Percentiles rank a stretch among this genome's conserved stretches.
These are phyloP conservation scores for Zonitis immaculata DNA, from an alignment of 2,888 invertebrate species.

Conservation along the genomic window DNA sequence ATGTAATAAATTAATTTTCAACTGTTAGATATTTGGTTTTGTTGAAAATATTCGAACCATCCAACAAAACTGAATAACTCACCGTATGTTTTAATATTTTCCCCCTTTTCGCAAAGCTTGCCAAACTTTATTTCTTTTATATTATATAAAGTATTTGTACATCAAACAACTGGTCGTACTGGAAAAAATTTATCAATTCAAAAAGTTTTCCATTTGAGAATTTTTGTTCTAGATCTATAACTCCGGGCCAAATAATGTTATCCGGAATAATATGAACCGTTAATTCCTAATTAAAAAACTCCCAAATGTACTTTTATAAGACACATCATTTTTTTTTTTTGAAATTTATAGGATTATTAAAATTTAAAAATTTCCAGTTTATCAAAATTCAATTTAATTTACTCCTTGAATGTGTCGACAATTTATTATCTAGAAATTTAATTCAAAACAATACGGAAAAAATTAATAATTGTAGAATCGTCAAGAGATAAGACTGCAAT, in stretches of 20 bases:
- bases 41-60: neutral
- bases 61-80: neutral
- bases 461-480: neutral
- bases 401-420: too few species aligned
- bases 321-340: too few species aligned
- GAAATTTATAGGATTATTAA: too few species aligned
- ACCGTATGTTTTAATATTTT: neutral
- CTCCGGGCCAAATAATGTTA: slow-evolving; percentile 18
- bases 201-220: neutral
- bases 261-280: slow-evolving; percentile 17
- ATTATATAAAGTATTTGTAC: too few species aligned
- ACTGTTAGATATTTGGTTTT: neutral
- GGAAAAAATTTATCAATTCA: too few species aligned
- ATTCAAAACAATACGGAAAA: neutral
- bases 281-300: slow-evolving; percentile 4
- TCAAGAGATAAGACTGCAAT: neutral
- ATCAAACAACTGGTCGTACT: too few species aligned
- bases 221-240: slow-evolving; percentile 7
- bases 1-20: neutral
- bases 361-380: too few species aligned
- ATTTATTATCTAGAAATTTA: neutral
- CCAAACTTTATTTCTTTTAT: neutral
- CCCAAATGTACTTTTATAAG: too few species aligned
- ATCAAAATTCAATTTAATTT: too few species aligned
- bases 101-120: neutral